Conservation (phyloP, 2,888 invertebrate species). For the Marasmarcha lunaedactyla region DNA sequence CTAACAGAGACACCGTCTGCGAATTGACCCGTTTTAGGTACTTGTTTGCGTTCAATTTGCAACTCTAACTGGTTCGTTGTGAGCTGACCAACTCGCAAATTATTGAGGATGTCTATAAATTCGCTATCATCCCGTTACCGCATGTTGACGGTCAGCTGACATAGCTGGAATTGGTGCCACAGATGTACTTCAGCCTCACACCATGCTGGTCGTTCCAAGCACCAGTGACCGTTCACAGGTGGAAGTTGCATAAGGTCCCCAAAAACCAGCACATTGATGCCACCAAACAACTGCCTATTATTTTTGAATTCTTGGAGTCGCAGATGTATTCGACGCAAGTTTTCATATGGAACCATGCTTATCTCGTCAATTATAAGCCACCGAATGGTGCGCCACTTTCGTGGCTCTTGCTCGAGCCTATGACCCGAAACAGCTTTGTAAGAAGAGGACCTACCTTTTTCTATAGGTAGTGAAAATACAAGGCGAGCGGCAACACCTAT, state of each 20-base stretch:
- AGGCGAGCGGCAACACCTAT: background rate
- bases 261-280: slow-evolving; percentile 1
- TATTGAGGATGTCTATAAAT: background rate
- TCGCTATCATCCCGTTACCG: background rate
- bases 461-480: background rate
- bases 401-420: background rate
- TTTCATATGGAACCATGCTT: slow-evolving; percentile 4
- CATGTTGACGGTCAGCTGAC: background rate
- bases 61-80: background rate
- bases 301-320: slow-evolving; percentile 5
- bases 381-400: background rate
- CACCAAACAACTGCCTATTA: slow-evolving; percentile 1
- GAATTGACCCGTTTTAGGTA: background rate
- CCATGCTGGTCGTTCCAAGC: background rate
- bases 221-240: slow-evolving; percentile 3
- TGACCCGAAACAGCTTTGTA: background rate
- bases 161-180: slow-evolving; percentile 1
- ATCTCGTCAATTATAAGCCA: slow-evolving; percentile 4
- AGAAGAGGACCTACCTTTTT: background rate
- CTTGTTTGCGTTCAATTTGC: background rate
- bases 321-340: background rate
- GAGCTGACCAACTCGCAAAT: slow-evolving; percentile 1
- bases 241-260: slow-evolving; percentile 5
- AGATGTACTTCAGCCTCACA: background rate
- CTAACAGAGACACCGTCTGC: background rate